Percentiles rank a stretch among this genome's conserved stretches.
Evolutionary conservation across 2,797 vertebrate genomes (phyloP).

Genomic region (Cuculus canorus): DNA sequence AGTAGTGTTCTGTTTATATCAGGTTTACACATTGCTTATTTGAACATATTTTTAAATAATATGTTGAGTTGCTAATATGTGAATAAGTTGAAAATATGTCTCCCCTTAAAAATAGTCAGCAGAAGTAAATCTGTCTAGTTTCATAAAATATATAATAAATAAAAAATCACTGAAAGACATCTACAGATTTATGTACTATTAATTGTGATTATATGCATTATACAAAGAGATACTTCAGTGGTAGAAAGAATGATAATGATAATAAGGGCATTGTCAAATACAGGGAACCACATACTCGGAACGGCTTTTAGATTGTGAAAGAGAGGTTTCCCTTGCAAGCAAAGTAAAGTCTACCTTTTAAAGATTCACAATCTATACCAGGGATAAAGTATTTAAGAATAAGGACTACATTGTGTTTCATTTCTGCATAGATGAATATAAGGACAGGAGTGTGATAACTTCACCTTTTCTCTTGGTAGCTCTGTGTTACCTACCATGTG

Average conservation of each 20-base stretch:
- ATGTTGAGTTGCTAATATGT: not conserved
- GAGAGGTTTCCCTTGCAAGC: not conserved
- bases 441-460: not conserved
- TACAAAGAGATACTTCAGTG: not conserved
- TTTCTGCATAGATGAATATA: not conserved
- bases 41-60: not conserved
- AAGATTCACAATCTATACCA: not conserved
- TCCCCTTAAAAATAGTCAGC: not conserved
- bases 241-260: not conserved
- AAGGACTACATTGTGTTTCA: not conserved
- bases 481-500: not conserved
- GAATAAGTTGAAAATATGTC: conserved; percentile 11
- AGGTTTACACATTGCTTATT: not conserved
- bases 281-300: not conserved
- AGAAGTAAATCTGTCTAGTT: not conserved
- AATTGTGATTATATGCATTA: not conserved
- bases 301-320: not conserved
- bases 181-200: not conserved
- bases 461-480: not conserved
- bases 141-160: not conserved
- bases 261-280: not conserved
- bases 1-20: not conserved
- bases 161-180: not conserved
- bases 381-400: not conserved
- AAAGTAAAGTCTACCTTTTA: not conserved